A percentile compares a stretch with the other conserved stretches of the same genome.
Evolutionary conservation across 2,113 vertebrate species (phyloP).

Genomic region (Merops nubicus): DNA sequence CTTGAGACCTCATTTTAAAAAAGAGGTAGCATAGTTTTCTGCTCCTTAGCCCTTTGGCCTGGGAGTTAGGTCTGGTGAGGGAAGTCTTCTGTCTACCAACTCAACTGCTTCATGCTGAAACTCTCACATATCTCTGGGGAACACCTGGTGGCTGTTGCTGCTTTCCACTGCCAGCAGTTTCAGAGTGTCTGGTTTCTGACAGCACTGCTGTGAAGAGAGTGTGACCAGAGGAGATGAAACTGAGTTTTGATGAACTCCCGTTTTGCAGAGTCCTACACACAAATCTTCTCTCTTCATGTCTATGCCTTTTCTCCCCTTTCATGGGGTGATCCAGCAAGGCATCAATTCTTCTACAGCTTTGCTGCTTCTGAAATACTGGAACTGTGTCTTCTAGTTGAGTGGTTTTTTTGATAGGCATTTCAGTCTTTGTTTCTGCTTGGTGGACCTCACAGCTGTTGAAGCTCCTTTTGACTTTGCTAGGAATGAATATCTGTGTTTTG

Average conservation of each 20-base stretch:
- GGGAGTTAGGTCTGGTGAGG: not conserved
- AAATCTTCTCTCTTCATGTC: fast-evolving
- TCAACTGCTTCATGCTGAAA: not conserved
- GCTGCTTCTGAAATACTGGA: not conserved
- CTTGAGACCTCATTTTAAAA: too few species aligned
- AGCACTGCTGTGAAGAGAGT: not conserved
- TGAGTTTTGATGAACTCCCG: not conserved
- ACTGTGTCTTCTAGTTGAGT: not conserved
- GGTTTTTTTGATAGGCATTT: not conserved
- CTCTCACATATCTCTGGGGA: not conserved
- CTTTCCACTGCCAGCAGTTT: not conserved
- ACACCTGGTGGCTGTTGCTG: not conserved
- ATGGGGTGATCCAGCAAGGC: not conserved
- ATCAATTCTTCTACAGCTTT: not conserved
- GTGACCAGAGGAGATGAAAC: not conserved
- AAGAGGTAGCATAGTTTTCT: not conserved
- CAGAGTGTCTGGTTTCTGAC: not conserved
- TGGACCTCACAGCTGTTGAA: not conserved
- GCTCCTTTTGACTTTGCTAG: not conserved
- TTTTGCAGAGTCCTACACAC: not conserved
- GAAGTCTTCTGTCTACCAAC: not conserved
- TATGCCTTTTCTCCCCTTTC: not conserved
- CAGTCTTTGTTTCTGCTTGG: not conserved
- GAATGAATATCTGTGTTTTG: not conserved
- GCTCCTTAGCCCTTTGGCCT: fast-evolving